These are phyloP conservation scores for Hiodon tergisus DNA, from an alignment of 2,113 vertebrate genomes.

Conservation along the genomic window DNA sequence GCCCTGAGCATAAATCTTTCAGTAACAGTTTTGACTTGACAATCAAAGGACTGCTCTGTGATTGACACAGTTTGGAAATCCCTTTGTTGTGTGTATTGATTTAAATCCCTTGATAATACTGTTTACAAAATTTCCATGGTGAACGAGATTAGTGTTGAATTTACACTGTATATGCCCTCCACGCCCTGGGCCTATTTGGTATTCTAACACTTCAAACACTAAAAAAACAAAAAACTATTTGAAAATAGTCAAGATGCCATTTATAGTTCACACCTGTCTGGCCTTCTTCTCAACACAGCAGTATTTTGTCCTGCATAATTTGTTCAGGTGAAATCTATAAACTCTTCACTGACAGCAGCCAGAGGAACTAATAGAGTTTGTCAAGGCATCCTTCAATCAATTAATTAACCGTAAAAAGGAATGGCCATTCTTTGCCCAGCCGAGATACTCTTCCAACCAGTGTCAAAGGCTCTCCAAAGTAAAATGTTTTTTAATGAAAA, in stretches of 20 bases:
- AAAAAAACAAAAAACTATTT: neutral
- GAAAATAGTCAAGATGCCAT: neutral
- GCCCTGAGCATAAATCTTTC: constrained; percentile 20
- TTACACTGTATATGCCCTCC: neutral
- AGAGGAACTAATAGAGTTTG: neutral
- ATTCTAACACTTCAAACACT: neutral
- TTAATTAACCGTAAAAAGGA: too few relatives aligned
- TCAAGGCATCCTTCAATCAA: neutral
- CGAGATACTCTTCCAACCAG: too few relatives aligned
- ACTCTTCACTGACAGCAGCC: neutral
- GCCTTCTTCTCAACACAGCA: neutral
- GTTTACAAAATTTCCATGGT: constrained; percentile 17
- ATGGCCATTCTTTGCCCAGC: too few relatives aligned
- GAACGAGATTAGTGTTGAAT: constrained; percentile 15
- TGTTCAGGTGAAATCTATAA: neutral
- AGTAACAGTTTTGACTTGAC: constrained; percentile 16
- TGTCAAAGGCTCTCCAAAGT: too few relatives aligned
- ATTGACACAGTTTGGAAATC: constrained; percentile 19
- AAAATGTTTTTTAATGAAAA: too few relatives aligned
- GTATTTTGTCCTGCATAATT: neutral
- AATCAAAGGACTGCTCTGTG: constrained; percentile 21
- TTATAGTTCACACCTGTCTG: neutral
- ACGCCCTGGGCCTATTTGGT: neutral
- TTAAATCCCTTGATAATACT: constrained; percentile 19
- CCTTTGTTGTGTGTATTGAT: constrained; percentile 17